Evolutionary conservation across 2,797 vertebrate species (phyloP), one percentile per base, ranked within the genome.

Genomic region (Cossypha niveicapilla): DNA sequence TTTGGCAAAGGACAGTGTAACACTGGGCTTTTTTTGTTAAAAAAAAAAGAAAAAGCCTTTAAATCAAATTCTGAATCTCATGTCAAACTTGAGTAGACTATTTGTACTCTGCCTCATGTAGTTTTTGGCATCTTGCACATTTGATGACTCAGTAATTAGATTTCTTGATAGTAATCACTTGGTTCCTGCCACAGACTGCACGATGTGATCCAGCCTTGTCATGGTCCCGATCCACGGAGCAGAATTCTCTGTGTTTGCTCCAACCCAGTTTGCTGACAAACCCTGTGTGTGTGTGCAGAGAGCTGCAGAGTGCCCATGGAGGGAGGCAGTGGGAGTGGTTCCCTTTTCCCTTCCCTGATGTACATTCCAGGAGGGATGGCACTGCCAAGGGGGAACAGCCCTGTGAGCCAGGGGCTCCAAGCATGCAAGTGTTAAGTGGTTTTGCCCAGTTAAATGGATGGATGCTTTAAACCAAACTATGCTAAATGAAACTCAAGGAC

Each of bases 1-100:
- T 98, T 99, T 99, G 99, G 99, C 99, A 98, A 97, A 81, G 50
- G 97, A 79, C 83, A 93, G 96, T 98, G 93, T 97, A 98, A 98
- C 80, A 91, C 74, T 96, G 93, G 92, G 88, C 90, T 96, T 98
- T 83, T 93, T 48, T 66, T 17, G 27, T 44, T 7, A 51, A 71
- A 75, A 80, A 68, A 72, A 62, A 54, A 54, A 37, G 21, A 92
- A 90, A 96, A 98, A 98, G 97, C 96, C 96, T 98, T 98, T 98
- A 98, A 98, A 98, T 98, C 98, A 97, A 98, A 98, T 96, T 97
- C 98, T 94, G 94, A 96, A 98, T 97, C 97, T 98, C 97, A 91
- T 96, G 98, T 98, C 98, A 98, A 98, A 98, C 97, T 88, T 92
- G 96, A 98, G 98, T 94, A 94, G 98, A 98, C 97, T 81, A 97